A percentile compares a stretch with the other conserved stretches of the same genome.
phyloP scores from a whole-genome alignment of 2,888 invertebrate genomes.

The Tetramorium bicarinatum region DNA sequence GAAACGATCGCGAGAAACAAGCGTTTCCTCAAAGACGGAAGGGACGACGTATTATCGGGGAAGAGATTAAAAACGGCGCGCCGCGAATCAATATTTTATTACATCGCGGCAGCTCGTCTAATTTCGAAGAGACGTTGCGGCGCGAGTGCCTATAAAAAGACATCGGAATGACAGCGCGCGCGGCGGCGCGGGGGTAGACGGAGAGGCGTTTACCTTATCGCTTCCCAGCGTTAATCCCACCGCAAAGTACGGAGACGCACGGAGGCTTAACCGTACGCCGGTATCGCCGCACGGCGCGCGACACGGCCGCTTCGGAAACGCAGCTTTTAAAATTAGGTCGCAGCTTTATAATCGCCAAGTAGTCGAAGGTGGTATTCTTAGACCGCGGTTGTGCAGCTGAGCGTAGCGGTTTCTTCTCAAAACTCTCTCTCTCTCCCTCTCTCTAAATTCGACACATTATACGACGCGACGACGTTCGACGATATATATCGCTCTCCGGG shows the following conservation, averaged over 20 bases:
- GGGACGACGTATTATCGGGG: background rate
- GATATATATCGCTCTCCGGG: conserved; percentile 21
- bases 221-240: conserved; percentile 14
- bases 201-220: conserved; percentile 41
- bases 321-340: conserved; percentile 55
- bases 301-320: conserved; percentile 31
- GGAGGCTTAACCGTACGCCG: conserved; percentile 7
- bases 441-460: conserved; percentile 16
- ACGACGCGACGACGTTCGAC: conserved; percentile 15
- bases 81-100: conserved; percentile 16
- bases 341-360: conserved; percentile 44
- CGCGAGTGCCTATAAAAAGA: conserved; percentile 11
- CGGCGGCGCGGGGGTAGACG: background rate
- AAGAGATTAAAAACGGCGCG: background rate
- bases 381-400: conserved; percentile 7
- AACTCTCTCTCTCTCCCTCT: background rate
- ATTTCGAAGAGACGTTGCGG: conserved; percentile 3
- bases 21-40: background rate
- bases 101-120: background rate
- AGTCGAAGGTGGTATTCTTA: conserved; percentile 47
- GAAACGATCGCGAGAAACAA: too few species aligned
- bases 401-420: background rate
- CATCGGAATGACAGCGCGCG: background rate
- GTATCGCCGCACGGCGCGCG: background rate
- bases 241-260: conserved; percentile 14